Percentiles rank a stretch among this genome's conserved stretches.
Conservation (phyloP, 2,797 vertebrate species). For the Anolis apletophallus region DNA sequence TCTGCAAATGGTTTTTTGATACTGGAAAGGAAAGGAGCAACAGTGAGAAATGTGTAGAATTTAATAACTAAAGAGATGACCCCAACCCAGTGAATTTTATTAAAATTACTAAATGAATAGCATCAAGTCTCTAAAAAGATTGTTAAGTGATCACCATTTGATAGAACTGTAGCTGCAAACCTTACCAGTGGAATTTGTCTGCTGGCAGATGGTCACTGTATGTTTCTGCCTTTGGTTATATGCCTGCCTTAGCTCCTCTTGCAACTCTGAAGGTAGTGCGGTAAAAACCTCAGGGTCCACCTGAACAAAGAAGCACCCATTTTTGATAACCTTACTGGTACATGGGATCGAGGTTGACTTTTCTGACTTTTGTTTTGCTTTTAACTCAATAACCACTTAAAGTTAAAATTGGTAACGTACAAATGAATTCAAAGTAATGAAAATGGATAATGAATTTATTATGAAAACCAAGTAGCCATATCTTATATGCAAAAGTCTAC, state of each 20-base stretch:
- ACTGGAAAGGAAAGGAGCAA: conserved; percentile 69
- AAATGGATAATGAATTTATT: background rate
- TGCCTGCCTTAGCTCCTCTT: conserved; percentile 92
- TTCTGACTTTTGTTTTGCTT: conserved; percentile 12
- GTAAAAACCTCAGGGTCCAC: conserved; percentile 98
- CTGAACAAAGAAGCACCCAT: conserved; percentile 61
- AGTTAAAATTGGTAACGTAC: background rate
- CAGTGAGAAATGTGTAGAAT: background rate
- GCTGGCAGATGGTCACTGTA: conserved; percentile 73
- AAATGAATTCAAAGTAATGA: background rate
- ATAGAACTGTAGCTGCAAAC: conserved; percentile 41
- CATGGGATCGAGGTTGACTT: conserved; percentile 29
- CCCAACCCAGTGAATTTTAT: background rate
- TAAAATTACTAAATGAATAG: background rate
- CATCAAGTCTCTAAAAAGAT: background rate
- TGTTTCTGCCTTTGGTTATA: conserved; percentile 85
- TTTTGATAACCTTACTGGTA: conserved; percentile 32
- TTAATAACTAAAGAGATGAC: background rate
- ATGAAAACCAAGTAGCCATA: background rate
- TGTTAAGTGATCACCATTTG: background rate
- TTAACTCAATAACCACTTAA: conserved; percentile 1
- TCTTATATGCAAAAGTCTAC: background rate
- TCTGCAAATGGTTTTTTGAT: conserved; percentile 86
- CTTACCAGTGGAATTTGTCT: conserved; percentile 76
- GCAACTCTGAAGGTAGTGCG: conserved; percentile 92